Conservation (phyloP, 1,140 invertebrate species). For the Yoshiicerus persimilis region DNA sequence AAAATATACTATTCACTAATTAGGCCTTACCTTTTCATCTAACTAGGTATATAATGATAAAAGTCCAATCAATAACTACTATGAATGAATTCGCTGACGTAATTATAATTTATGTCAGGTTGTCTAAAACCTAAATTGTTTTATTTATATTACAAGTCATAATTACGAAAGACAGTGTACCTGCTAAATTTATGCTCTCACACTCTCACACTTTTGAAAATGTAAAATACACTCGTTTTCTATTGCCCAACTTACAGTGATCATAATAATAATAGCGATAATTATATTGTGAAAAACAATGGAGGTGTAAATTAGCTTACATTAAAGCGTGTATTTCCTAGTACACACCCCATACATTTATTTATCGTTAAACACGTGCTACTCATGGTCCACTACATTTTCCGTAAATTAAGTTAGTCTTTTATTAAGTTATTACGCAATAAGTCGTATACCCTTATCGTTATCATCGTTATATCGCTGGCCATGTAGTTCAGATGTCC, state of each 20-base stretch:
- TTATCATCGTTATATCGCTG: too few species aligned
- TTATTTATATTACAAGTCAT: background rate
- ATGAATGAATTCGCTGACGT: background rate
- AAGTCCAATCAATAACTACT: background rate
- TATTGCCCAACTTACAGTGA: background rate
- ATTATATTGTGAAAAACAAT: background rate
- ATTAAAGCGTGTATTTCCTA: background rate
- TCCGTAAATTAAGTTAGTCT: too few species aligned
- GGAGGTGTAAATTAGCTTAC: background rate
- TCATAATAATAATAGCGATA: background rate
- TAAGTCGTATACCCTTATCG: too few species aligned
- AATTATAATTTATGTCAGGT: background rate
- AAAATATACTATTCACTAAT: too few species aligned
- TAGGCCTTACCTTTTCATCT: too few species aligned
- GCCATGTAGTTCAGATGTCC: too few species aligned
- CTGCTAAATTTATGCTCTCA: background rate
- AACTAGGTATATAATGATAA: too few species aligned
- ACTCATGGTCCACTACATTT: too few species aligned
- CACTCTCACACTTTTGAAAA: background rate
- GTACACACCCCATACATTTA: too few species aligned
- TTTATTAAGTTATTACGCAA: too few species aligned
- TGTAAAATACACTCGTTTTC: background rate
- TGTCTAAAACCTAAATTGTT: background rate
- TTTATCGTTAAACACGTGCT: too few species aligned
- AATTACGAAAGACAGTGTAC: background rate